phyloP scores from a whole-genome alignment of 2,797 vertebrate species.

The Paramormyrops hopkinsi region DNA sequence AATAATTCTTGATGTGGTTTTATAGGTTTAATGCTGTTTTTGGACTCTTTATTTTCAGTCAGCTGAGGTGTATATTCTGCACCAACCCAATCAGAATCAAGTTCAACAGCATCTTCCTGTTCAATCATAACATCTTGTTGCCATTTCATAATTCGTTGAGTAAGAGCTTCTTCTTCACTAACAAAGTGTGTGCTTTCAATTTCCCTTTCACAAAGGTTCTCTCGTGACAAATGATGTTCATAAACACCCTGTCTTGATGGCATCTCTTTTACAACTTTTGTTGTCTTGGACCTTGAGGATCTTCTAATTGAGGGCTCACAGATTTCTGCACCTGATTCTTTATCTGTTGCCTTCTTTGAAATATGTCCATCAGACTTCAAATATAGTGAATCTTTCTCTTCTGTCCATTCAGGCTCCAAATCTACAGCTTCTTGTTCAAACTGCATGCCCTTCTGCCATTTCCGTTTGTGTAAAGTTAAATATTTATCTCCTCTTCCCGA shows the following conservation, averaged over 20 bases:
- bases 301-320: slow-evolving; percentile 34
- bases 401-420: slow-evolving; percentile 36
- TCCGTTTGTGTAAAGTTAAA: slow-evolving; percentile 47
- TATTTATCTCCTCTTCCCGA: slow-evolving; percentile 57
- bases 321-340: slow-evolving; percentile 27
- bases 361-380: slow-evolving; percentile 30
- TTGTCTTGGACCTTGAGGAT: slow-evolving; percentile 35
- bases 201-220: slow-evolving; percentile 63
- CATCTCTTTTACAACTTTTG: slow-evolving; percentile 38
- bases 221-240: slow-evolving; percentile 62
- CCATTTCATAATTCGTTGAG: slow-evolving; percentile 68
- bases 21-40: not conserved
- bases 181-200: slow-evolving; percentile 53
- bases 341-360: slow-evolving; percentile 28
- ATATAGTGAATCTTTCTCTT: slow-evolving; percentile 25
- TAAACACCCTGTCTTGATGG: slow-evolving; percentile 47
- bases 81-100: slow-evolving; percentile 44
- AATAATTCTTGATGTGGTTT: not conserved
- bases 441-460: slow-evolving; percentile 55
- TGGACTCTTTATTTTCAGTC: slow-evolving; percentile 20
- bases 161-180: slow-evolving; percentile 64
- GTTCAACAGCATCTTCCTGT: slow-evolving; percentile 46
- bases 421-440: slow-evolving; percentile 43
- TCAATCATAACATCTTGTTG: slow-evolving; percentile 64
- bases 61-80: slow-evolving; percentile 29